Conservation (phyloP, 2,888 invertebrate species). For the Machimus atricapillus region DNA sequence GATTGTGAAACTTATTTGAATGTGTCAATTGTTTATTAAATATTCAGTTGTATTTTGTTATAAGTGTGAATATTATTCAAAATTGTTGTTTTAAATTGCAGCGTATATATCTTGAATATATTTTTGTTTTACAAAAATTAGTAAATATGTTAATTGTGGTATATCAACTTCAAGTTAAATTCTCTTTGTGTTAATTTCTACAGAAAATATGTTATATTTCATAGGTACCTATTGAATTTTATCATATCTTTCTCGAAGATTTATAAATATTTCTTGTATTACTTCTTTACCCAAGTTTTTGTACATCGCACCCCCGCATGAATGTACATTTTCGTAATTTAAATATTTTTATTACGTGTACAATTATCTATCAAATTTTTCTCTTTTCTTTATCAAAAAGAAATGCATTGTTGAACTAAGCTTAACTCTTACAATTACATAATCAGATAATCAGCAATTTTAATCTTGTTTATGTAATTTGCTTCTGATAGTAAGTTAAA, state of each 20-base stretch:
- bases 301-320: not conserved
- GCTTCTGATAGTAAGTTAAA: too few relatives aligned
- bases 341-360: not conserved
- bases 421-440: not conserved
- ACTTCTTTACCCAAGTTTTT: not conserved
- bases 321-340: not conserved
- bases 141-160: conserved; percentile 15
- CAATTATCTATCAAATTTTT: not conserved
- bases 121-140: not conserved
- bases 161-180: not conserved
- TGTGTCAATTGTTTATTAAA: conserved; percentile 2
- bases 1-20: conserved; percentile 35
- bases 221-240: not conserved
- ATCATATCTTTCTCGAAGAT: not conserved
- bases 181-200: not conserved
- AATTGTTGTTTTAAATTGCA: not conserved
- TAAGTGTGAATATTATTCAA: not conserved
- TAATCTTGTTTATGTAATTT: too few relatives aligned
- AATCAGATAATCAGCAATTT: not conserved
- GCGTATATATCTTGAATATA: not conserved
- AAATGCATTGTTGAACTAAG: not conserved
- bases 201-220: conserved; percentile 9
- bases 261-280: not conserved
- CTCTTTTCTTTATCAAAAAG: not conserved
- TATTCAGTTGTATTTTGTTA: conserved; percentile 17